Conservation (phyloP, 2,888 invertebrate genomes). For the Nomada fucata region DNA sequence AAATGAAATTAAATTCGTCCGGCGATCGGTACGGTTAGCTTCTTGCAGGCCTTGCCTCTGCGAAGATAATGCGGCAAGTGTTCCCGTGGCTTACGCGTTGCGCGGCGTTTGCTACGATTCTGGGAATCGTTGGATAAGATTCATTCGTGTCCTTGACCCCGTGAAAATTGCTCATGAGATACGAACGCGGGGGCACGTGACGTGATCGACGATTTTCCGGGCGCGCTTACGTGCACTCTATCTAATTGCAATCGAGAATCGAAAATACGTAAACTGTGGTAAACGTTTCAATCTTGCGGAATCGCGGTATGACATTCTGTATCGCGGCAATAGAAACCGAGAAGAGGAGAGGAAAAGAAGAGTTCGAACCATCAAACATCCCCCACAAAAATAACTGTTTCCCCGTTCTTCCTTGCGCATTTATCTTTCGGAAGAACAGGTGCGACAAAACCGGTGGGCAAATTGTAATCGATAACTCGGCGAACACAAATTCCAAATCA, state of each 20-base stretch:
- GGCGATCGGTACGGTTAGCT: background rate
- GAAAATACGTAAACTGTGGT: conserved; percentile 7
- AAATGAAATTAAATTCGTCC: background rate
- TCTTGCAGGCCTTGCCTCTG: background rate
- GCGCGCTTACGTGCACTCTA: conserved; percentile 60
- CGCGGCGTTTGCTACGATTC: background rate
- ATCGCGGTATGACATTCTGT: background rate
- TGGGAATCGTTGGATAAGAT: conserved; percentile 23
- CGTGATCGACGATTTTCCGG: conserved; percentile 57
- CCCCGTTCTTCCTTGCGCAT: too few relatives aligned
- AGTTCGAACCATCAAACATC: too few relatives aligned
- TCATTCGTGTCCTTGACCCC: conserved; percentile 52
- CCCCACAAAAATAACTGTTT: too few relatives aligned
- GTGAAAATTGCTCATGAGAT: conserved; percentile 46
- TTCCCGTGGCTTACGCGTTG: background rate
- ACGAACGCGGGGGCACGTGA: conserved; percentile 37
- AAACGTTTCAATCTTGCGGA: background rate
- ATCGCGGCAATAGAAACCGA: background rate
- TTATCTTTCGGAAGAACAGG: too few relatives aligned
- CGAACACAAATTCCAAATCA: too few relatives aligned
- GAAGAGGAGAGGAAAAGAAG: background rate
- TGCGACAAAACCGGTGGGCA: too few relatives aligned
- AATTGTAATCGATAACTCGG: too few relatives aligned
- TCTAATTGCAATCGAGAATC: conserved; percentile 64
- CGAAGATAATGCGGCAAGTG: background rate